These are phyloP conservation scores for Spodoptera littoralis DNA, from an alignment of 2,888 invertebrate genomes.

Conservation along the genomic window DNA sequence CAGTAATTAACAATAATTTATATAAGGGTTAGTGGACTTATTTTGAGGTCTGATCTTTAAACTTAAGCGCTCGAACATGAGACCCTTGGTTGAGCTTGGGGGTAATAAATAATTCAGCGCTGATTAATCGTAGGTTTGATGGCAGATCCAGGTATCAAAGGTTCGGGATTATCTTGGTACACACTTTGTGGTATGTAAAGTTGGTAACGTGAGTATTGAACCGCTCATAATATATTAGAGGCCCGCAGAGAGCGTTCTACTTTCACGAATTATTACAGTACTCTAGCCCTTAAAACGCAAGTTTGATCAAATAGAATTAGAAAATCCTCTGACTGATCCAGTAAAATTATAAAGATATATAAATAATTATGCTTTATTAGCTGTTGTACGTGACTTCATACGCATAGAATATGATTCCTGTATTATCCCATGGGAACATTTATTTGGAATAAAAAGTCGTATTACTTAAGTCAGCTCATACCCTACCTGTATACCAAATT, in stretches of 20 bases:
- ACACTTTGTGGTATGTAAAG: conserved; percentile 13
- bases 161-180: conserved; percentile 15
- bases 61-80: conserved; percentile 40
- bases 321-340: no score
- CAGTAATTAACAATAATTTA: conserved; percentile 71
- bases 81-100: conserved; percentile 38
- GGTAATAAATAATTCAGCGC: conserved; percentile 46
- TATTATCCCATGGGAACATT: no score
- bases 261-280: no score
- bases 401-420: no score
- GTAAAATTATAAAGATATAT: no score
- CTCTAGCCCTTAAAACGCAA: no score
- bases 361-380: no score
- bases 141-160: conserved; percentile 23
- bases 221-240: neutral
- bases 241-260: neutral
- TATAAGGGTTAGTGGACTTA: conserved; percentile 60
- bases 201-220: neutral
- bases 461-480: no score
- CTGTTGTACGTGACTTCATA: no score
- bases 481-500: no score
- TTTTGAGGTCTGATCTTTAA: conserved; percentile 54
- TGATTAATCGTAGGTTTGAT: conserved; percentile 50
- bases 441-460: no score
- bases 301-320: no score